phyloP scores from a whole-genome alignment of 2,797 vertebrate genomes.

The Sarcoramphus papa region DNA sequence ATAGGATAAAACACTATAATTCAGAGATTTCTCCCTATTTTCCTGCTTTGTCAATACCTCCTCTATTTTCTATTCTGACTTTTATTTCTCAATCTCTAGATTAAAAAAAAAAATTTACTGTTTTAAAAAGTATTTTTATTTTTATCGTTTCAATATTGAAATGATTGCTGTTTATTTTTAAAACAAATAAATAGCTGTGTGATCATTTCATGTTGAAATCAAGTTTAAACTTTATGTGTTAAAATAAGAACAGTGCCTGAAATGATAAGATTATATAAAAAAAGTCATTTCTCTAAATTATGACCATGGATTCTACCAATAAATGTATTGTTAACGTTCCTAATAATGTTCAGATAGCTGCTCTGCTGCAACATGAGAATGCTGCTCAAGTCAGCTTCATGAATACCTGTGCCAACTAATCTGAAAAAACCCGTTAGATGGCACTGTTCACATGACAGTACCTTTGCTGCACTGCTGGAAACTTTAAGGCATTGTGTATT shows the following conservation, averaged over 20 bases:
- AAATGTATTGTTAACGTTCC: neutral
- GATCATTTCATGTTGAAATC: neutral
- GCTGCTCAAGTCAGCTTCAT: neutral
- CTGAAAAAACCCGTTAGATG: constrained; percentile 52
- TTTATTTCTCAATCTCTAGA: neutral
- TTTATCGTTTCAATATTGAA: neutral
- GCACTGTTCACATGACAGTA: constrained; percentile 50
- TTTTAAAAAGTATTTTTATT: neutral
- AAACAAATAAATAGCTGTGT: neutral
- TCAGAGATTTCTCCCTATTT: neutral
- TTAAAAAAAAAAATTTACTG: accelerated
- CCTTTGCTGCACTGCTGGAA: neutral
- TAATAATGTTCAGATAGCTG: neutral
- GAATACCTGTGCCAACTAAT: neutral
- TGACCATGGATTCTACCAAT: neutral
- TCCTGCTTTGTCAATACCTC: neutral
- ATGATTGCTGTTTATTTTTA: neutral
- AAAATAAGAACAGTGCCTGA: neutral
- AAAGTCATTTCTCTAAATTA: neutral
- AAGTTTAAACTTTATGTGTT: neutral
- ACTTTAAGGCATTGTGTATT: neutral
- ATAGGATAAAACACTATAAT: neutral
- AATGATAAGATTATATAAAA: neutral
- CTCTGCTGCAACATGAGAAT: neutral
- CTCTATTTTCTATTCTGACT: neutral